These are phyloP conservation scores for Lethrus apterus DNA, from an alignment of 1,140 invertebrate species.

Conservation along the genomic window DNA sequence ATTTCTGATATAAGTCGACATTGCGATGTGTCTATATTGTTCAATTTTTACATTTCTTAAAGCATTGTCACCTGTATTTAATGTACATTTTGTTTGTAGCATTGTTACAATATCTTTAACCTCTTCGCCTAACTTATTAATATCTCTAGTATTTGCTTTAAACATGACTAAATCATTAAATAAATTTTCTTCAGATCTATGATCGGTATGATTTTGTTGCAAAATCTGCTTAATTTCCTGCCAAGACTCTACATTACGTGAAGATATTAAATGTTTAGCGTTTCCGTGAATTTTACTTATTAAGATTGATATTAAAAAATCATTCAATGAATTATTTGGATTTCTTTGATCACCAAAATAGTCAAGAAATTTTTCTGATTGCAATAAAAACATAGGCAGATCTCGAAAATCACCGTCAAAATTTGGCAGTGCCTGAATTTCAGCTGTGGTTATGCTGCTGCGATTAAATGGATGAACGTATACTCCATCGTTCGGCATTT, in stretches of 20 bases:
- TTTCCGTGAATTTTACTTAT: not conserved
- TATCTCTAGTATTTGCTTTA: not conserved
- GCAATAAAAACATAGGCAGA: not conserved
- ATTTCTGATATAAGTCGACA: not conserved
- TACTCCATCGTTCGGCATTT: too few species aligned
- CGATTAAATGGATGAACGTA: not conserved
- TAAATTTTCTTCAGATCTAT: not conserved
- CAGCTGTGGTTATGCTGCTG: not conserved
- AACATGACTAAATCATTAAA: constrained; percentile 2
- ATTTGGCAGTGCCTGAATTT: not conserved
- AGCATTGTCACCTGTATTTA: too few species aligned
- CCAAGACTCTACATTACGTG: not conserved
- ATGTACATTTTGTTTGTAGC: not conserved
- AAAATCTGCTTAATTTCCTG: not conserved
- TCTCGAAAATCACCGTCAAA: not conserved
- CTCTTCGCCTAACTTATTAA: constrained; percentile 1
- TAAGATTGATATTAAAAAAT: not conserved
- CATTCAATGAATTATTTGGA: not conserved
- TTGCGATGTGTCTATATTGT: not conserved
- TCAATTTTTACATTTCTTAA: not conserved
- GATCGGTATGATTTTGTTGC: not conserved
- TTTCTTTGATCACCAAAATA: not conserved
- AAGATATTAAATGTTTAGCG: not conserved
- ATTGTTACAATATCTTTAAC: not conserved
- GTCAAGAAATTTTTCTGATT: not conserved